Evolutionary conservation across 2,113 vertebrate species (phyloP).

Genomic region (Cynocephalus volans): DNA sequence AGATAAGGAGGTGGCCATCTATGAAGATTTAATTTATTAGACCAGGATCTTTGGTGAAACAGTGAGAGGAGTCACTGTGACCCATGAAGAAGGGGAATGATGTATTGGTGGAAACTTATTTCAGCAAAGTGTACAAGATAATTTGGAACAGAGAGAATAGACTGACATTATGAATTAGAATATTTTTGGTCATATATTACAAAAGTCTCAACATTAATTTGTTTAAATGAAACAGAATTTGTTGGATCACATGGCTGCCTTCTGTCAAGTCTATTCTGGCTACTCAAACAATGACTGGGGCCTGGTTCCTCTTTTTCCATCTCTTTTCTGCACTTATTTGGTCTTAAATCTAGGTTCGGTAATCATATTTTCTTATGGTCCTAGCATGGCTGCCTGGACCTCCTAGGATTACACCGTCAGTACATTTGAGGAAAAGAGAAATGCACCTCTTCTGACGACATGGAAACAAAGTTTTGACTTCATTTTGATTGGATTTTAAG

Average conservation of each 20-base stretch:
- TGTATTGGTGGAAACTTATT: not conserved
- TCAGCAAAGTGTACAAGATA: not conserved
- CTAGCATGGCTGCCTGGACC: not conserved
- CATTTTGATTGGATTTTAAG: not conserved
- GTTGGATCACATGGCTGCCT: not conserved
- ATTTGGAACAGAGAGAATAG: not conserved
- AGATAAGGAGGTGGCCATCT: not conserved
- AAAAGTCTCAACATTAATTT: not conserved
- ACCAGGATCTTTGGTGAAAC: not conserved
- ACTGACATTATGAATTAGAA: not conserved
- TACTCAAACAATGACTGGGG: not conserved
- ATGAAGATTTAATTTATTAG: not conserved
- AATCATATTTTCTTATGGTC: not conserved
- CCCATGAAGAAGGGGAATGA: not conserved
- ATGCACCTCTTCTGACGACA: not conserved
- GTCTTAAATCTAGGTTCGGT: not conserved
- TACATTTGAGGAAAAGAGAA: not conserved
- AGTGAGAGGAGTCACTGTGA: not conserved
- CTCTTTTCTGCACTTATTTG: not conserved
- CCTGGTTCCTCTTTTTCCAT: not conserved
- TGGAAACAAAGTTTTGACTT: not conserved
- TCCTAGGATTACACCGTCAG: not conserved
- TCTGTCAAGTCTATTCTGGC: not conserved
- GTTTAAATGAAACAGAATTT: not conserved
- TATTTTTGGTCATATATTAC: not conserved